Evolutionary conservation across 2,113 vertebrate genomes (phyloP).

Genomic region (Anguilla japonica): DNA sequence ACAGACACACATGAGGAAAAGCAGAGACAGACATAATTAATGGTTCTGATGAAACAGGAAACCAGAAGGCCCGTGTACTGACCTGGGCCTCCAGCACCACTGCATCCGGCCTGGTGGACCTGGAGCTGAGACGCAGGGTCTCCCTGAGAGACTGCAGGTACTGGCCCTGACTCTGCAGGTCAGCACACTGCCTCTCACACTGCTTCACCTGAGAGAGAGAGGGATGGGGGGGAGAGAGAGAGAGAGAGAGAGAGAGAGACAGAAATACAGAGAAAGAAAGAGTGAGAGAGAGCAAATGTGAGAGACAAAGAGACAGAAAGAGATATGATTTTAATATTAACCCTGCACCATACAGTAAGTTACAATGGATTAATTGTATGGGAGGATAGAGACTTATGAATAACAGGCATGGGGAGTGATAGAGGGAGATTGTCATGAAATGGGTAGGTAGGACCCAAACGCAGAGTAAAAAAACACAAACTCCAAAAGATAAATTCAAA

Average conservation of each 20-base stretch:
- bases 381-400: too few species aligned
- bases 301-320: too few species aligned
- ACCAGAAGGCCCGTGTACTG: constrained; percentile 15
- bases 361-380: too few species aligned
- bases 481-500: too few species aligned
- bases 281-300: too few species aligned
- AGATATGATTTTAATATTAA: too few species aligned
- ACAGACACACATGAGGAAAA: not conserved
- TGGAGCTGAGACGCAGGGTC: constrained; percentile 54
- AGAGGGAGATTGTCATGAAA: too few species aligned
- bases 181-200: constrained; percentile 51
- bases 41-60: not conserved
- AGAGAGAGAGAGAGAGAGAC: not conserved
- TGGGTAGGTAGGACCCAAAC: too few species aligned
- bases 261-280: not conserved
- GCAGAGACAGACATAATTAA: not conserved
- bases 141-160: constrained; percentile 67
- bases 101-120: constrained; percentile 54
- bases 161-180: constrained; percentile 61
- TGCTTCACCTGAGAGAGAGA: constrained; percentile 62
- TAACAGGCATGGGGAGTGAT: not conserved
- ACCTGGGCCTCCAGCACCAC: constrained; percentile 68
- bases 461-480: too few species aligned
- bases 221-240: not conserved
- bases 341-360: too few species aligned